These are phyloP conservation scores for Tragelaphus scriptus DNA, from an alignment of 2,113 vertebrate species.

Conservation along the genomic window DNA sequence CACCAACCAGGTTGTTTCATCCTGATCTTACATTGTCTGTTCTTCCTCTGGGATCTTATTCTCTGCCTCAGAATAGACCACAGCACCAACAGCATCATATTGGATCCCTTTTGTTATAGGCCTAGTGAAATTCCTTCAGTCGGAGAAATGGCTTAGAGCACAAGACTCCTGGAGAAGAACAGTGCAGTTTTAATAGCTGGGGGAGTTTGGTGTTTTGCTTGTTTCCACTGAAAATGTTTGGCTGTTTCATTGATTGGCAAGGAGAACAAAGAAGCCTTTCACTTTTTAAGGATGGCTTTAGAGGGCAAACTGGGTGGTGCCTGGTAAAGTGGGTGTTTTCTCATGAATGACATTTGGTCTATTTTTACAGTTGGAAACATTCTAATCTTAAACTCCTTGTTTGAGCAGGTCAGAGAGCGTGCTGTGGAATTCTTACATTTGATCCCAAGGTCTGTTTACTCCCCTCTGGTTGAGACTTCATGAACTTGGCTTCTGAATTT, in stretches of 20 bases:
- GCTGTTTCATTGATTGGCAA: not conserved
- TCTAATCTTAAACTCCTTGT: slow-evolving; percentile 26
- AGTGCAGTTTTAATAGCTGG: not conserved
- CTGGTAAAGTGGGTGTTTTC: slow-evolving; percentile 24
- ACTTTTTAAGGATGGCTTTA: not conserved
- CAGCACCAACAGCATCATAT: not conserved
- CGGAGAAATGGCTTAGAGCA: not conserved
- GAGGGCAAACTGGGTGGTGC: slow-evolving; percentile 29
- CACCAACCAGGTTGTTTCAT: not conserved
- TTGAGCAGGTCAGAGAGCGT: not conserved
- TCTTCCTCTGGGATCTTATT: not conserved
- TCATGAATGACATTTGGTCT: slow-evolving; percentile 23
- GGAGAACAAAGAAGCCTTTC: slow-evolving; percentile 55
- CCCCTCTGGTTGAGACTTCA: not conserved
- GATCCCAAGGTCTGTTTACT: not conserved
- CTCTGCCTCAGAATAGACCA: not conserved
- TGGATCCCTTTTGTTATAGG: not conserved
- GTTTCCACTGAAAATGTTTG: not conserved
- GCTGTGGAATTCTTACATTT: slow-evolving; percentile 15
- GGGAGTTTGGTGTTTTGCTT: not conserved
- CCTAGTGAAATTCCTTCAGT: not conserved
- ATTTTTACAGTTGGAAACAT: slow-evolving; percentile 54
- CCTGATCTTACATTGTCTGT: not conserved
- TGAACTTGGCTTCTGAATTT: slow-evolving; percentile 33
- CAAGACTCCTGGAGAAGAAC: not conserved